Conservation (phyloP, 2,113 vertebrate genomes). For the Promerops cafer region DNA sequence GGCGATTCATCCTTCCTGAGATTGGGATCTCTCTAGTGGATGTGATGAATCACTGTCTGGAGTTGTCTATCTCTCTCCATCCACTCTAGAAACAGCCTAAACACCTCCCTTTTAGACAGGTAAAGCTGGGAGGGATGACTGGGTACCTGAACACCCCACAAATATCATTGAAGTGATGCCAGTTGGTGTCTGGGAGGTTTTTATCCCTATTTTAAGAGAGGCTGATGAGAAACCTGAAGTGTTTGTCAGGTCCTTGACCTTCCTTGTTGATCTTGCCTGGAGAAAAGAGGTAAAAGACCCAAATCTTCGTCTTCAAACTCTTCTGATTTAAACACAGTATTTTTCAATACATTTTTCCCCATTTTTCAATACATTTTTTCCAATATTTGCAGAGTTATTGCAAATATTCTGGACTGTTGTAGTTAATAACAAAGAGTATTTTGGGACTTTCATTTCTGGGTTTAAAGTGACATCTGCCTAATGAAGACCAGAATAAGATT, state of each 20-base stretch:
- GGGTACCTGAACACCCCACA: not conserved
- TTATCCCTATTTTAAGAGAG: not conserved
- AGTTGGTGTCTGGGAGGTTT: conserved; percentile 5
- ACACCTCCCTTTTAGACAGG: not conserved
- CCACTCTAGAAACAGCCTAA: conserved; percentile 17
- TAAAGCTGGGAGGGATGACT: not conserved
- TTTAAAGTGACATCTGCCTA: not conserved
- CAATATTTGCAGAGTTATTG: not conserved
- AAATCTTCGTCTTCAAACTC: not conserved
- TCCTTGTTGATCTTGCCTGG: not conserved
- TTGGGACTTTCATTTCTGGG: not conserved
- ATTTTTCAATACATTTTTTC: not conserved
- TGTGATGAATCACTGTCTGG: conserved; percentile 60
- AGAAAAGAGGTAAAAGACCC: not conserved
- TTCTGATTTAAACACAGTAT: not conserved
- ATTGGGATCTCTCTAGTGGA: conserved; percentile 41
- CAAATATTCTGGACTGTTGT: not conserved
- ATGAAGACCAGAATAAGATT: not conserved
- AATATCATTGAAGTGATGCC: not conserved
- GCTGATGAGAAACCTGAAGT: not conserved
- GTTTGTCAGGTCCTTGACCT: not conserved
- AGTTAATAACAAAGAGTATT: not conserved
- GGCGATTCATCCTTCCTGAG: conserved; percentile 47
- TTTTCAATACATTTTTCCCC: not conserved
- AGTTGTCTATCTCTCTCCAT: conserved; percentile 26